Base-by-base conservation (phyloP, 2,113 vertebrate species). In the Beaufortia kweichowensis region DNA sequence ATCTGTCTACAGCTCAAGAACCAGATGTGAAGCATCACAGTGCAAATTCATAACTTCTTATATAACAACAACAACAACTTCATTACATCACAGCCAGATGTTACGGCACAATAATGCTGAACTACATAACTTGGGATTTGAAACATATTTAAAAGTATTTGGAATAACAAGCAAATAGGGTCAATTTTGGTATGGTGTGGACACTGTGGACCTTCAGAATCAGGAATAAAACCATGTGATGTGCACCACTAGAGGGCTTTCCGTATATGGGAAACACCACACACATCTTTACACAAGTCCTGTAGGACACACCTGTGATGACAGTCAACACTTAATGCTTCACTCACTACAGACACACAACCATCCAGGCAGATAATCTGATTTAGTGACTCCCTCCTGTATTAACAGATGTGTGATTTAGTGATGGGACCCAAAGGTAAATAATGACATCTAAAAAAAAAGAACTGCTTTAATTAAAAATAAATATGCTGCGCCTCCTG, bases 331-430 rank as follows among this genome's bases (percentile, higher is more conserved):
- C 33, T 46, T 12, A 46, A 53, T 6, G 48, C n/a, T 53, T 21
- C 17, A 53, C 19, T 6, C 48, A n/a, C 19, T 53, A 48, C 67
- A 70, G 33, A 28, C 50, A 41, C 33, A 26, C 3, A 15, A 35
- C 35, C 31, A 28, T 26, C 21, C 10, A 31, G 48, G 17, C 46
- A 57, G 24, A 71, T 57, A 5, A 41, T 59, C 21, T 7, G 33
- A 72, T 70, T 76, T 71, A 19, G 33, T 53, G 39, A n/a, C 24
- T 67, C 39, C 39, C 57, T 64, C 66, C 24, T 55, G 43, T n/a
- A 78, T 78, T 64, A 14, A 41, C 73, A 81, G 65, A 69, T 65
- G 41, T 65, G 62, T 64, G 59, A 77, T 61, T 75, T 14, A 59
- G 66, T 31, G 62, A n/a, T 33, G 6, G 21, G 35, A 65, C 50